Conservation (phyloP, 2,113 vertebrate species). For the Petaurus breviceps region DNA sequence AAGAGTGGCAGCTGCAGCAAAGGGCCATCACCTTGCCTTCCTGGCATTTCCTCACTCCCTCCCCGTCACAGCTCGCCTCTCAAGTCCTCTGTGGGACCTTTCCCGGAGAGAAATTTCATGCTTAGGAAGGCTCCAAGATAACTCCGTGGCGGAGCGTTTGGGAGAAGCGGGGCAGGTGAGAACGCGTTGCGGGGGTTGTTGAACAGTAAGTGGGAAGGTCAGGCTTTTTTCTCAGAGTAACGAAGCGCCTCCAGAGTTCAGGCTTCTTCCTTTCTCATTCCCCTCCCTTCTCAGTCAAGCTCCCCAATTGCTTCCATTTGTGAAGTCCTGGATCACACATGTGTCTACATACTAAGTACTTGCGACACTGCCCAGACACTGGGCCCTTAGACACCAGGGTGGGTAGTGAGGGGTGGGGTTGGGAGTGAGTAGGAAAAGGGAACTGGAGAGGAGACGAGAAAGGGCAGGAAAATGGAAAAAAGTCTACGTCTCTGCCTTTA, state of each 20-base stretch:
- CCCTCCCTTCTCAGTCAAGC: not conserved
- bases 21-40: not conserved
- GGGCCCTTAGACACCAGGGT: not conserved
- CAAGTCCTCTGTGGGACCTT: not conserved
- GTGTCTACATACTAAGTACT: not conserved
- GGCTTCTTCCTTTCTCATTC: not conserved
- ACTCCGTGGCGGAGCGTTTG: constrained; percentile 45
- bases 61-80: not conserved
- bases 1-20: fast-evolving
- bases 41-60: not conserved
- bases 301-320: not conserved
- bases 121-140: not conserved
- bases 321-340: not conserved
- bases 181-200: not conserved
- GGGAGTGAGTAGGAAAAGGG: not conserved
- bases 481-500: not conserved
- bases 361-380: not conserved
- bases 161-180: not conserved
- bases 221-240: not conserved
- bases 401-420: not conserved
- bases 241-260: not conserved
- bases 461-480: not conserved
- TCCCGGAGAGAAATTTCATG: not conserved
- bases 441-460: not conserved
- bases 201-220: not conserved